Base-by-base conservation (phyloP, 92 coral and sea anemone species). In the Palythoa grandis region DNA sequence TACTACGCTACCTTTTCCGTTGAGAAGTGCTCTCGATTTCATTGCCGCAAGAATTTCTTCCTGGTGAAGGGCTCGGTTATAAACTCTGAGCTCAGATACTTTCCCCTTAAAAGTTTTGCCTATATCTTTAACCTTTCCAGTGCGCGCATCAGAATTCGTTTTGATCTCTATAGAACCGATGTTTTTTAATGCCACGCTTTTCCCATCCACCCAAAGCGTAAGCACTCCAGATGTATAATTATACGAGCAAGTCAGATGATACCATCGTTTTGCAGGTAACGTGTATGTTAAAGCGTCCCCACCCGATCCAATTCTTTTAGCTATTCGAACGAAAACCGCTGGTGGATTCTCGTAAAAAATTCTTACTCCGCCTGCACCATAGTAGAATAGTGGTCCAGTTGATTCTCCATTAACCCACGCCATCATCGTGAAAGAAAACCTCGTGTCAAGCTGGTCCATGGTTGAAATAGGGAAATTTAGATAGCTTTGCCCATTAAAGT, bases 121-220 rank as follows among this genome's bases (percentile, higher is more conserved):
- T 3, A 8, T 10, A 2, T 9, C 11, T 1, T 0, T 1, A 0
- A 2, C 10, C 8, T 9, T 12, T 25, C 83, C 83, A 4, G 52
- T 20, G 14, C 69, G 10, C 24, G 20, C 70, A 24, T 38, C 25
- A 39, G 37, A 1, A 5, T 17, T 8, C 3, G 83, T 77, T 77
- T 25, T 6, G 22, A 77, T 52, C 16, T 77, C 83, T 15, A 29
- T 11, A 56, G 70, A 56, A 0, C 83, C 83, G 29, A 54, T 17
- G 68, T 35, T 37, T 16, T 37, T 14, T 4, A 52, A 14, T 35
- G 11, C 20, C n/a, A 77, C 68, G 4, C 5, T 17, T 63, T 77
- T 39, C 16, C 83, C 83, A 12, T 77, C 37, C 70, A 77, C 53
- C 83, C 70, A 77, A 29, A 77, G 83, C 52, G 10, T 56, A 15